A percentile compares a stretch with the other conserved stretches of the same genome.
phyloP scores from a whole-genome alignment of 2,888 invertebrate species.

The Pseudococcus jackbeardsleyi region DNA sequence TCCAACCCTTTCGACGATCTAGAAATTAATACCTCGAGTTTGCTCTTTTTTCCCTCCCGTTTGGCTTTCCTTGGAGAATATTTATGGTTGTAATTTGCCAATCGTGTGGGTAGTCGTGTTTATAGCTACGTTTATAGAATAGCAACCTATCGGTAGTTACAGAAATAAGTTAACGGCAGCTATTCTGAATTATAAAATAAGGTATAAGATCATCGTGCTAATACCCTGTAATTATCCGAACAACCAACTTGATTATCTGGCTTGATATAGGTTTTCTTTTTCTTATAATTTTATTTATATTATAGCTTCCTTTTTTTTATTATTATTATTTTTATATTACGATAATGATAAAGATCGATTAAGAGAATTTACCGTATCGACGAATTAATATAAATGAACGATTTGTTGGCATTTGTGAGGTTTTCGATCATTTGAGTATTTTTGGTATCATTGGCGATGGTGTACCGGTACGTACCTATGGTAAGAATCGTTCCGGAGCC shows the following conservation, averaged over 20 bases:
- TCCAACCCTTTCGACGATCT: neutral
- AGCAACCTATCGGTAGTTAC: neutral
- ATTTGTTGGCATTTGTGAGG: neutral
- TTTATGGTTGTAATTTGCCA: constrained; percentile 42
- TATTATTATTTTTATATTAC: constrained; percentile 21
- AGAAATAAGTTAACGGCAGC: neutral
- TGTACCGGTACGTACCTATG: neutral
- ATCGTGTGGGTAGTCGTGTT: constrained; percentile 40
- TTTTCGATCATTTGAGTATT: constrained; percentile 17
- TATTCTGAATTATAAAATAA: constrained; percentile 14
- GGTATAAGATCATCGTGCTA: constrained; percentile 35
- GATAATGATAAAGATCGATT: constrained; percentile 41
- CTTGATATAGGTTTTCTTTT: neutral
- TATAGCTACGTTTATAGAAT: neutral
- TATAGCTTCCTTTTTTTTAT: constrained; percentile 22
- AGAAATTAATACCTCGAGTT: neutral
- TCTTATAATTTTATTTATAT: constrained; percentile 34
- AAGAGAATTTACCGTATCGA: neutral
- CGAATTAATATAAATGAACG: neutral
- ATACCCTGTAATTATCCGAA: constrained; percentile 46
- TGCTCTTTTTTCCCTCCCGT: neutral
- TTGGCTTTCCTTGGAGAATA: neutral
- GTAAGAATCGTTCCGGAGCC: neutral
- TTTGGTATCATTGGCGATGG: constrained; percentile 20
- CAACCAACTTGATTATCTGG: constrained; percentile 7